Conservation (phyloP, 2,888 invertebrate species). For the Dorcus hopei region DNA sequence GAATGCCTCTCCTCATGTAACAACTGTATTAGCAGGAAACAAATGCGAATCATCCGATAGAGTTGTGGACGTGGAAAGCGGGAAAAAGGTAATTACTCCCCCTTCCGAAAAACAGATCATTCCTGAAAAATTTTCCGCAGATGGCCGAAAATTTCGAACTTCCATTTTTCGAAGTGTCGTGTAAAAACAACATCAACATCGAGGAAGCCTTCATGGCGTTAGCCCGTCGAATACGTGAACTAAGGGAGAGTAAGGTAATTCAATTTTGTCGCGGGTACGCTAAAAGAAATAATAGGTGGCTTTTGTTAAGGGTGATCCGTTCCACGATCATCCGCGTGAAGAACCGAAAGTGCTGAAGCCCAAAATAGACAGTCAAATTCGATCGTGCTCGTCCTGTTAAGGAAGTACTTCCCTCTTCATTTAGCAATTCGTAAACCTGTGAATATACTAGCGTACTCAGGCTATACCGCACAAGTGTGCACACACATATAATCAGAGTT, state of each 20-base stretch:
- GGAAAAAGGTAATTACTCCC: slow-evolving; percentile 64
- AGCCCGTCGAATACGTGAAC: slow-evolving; percentile 77
- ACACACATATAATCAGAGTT: too few species aligned
- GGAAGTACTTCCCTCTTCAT: not conserved
- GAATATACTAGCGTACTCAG: too few species aligned
- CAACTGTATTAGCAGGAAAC: slow-evolving; percentile 81
- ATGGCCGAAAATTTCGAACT: slow-evolving; percentile 85
- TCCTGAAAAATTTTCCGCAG: slow-evolving; percentile 46
- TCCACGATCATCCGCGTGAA: slow-evolving; percentile 31
- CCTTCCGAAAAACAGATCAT: not conserved
- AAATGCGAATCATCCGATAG: slow-evolving; percentile 78
- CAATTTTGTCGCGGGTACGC: not conserved
- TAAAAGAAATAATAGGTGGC: too few species aligned
- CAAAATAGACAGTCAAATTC: slow-evolving; percentile 31
- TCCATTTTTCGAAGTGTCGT: slow-evolving; percentile 86
- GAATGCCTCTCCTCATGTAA: slow-evolving; percentile 85
- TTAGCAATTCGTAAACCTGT: too few species aligned
- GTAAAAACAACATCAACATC: slow-evolving; percentile 82
- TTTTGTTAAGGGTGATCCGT: slow-evolving; percentile 33
- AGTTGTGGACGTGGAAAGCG: slow-evolving; percentile 74
- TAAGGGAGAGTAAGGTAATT: slow-evolving; percentile 25
- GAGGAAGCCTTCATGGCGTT: slow-evolving; percentile 78
- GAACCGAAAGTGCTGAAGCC: slow-evolving; percentile 32
- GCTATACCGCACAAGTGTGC: too few species aligned
- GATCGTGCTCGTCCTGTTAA: slow-evolving; percentile 34